phyloP scores from a whole-genome alignment of 2,797 vertebrate genomes.

The Centropyge bicolor region DNA sequence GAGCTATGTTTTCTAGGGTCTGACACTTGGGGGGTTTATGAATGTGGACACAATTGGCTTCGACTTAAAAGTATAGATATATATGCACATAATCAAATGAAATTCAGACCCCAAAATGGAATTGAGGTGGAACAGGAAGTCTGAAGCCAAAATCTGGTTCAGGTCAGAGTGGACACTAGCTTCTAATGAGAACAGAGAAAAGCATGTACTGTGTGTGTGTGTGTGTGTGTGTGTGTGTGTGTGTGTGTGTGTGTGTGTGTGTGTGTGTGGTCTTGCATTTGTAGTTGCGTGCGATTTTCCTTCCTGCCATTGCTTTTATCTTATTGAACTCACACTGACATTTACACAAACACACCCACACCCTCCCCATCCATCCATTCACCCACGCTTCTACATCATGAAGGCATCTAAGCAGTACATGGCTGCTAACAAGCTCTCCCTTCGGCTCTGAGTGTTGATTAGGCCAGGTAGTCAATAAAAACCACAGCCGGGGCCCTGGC shows the following conservation, averaged over 20 bases:
- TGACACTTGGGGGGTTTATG: neutral
- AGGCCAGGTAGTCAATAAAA: conserved; percentile 75
- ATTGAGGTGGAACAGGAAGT: neutral
- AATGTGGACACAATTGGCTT: neutral
- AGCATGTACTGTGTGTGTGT: neutral
- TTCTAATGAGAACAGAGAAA: neutral
- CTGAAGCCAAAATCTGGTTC: neutral
- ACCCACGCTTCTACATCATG: conserved; percentile 48
- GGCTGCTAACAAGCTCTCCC: conserved; percentile 74
- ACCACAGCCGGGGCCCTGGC: conserved; percentile 35
- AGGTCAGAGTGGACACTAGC: neutral
- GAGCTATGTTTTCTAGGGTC: neutral
- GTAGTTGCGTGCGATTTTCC: neutral
- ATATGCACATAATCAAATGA: neutral
- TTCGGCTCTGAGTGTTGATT: conserved; percentile 69
- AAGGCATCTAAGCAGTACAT: conserved; percentile 64
- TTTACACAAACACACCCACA: conserved; percentile 35
- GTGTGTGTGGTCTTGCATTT: neutral
- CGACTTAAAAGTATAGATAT: neutral
- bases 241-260: no score
- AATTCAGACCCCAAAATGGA: neutral
- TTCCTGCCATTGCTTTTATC: conserved; percentile 22
- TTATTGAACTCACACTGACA: conserved; percentile 44
- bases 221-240: neutral
- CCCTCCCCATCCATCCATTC: conserved; percentile 6